Base-by-base conservation (phyloP, 2,113 vertebrate genomes). In the Laticauda colubrina region DNA sequence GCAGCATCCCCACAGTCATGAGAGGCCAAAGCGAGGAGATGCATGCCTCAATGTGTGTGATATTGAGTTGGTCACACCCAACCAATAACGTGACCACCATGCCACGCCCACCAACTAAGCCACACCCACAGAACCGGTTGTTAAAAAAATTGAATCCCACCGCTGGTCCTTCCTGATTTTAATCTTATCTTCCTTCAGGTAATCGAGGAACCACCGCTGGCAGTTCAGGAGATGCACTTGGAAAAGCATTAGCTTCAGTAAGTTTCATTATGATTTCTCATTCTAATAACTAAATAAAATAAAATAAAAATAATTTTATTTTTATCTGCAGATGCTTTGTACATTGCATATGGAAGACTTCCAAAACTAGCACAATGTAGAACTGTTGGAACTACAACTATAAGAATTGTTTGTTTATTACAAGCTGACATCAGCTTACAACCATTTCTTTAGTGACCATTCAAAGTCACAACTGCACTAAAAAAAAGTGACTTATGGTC, bases 221-320 rank as follows among this genome's bases (percentile, higher is more conserved):
- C 95, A 99, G 99, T 97, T 99, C 99, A 0, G 99, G 99, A 95
- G 99, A 99, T 1, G 99, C 99, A 45, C 99, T 99, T 26, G 99
- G 99, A 94, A 99, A 99, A 97, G 99, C 99, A 89, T 98, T 99
- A 95, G 99, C 99, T 95, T 99, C 99, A 95, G 99, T 99, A 97
- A 98, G 98, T 24, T 69, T 61, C 34, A 0, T 94, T 95, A 69
- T 94, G 98, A 98, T 98, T 98, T 96, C 98, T 81, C 69, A 39
- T 98, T 54, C 95, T 34, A 29, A 23, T 11, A 90, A 53, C 5
- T 45, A 39, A 39, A 39, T 39, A 39, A 39, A 39, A 39, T 39
- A 39, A 39, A 39, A 39, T 39, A 39, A 39, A 39, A 39, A 39
- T 39, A 39, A 39, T 14, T 11, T 23, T 26, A 12, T 45, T 56